Evolutionary conservation across 2,113 vertebrate species (phyloP).

Genomic region (Collichthys lucidus): DNA sequence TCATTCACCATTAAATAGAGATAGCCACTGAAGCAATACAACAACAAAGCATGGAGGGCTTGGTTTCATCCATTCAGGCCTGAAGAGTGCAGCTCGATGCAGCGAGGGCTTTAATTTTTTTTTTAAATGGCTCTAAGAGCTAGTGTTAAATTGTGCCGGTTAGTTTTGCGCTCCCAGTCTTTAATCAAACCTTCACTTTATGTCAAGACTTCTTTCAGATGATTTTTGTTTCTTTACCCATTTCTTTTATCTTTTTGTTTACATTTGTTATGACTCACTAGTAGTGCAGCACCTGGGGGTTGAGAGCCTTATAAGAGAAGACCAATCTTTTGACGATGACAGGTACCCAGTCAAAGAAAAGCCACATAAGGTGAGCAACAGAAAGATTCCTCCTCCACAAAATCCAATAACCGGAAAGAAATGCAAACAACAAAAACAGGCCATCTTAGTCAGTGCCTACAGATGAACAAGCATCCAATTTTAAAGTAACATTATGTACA

Average conservation of each 20-base stretch:
- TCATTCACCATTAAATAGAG: constrained; percentile 56
- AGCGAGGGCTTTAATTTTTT: constrained; percentile 48
- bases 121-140: constrained; percentile 46
- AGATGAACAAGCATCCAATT: constrained; percentile 18
- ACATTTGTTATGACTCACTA: constrained; percentile 37
- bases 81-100: constrained; percentile 27
- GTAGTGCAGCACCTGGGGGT: constrained; percentile 21
- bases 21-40: constrained; percentile 22
- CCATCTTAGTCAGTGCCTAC: neutral
- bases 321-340: constrained; percentile 37
- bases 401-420: constrained; percentile 48
- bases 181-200: constrained; percentile 47
- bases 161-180: constrained; percentile 39
- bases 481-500: neutral
- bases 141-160: constrained; percentile 43
- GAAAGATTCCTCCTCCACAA: constrained; percentile 51
- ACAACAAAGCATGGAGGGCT: constrained; percentile 35
- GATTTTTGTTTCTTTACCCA: constrained; percentile 6
- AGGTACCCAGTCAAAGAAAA: constrained; percentile 28
- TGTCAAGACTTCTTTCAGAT: constrained; percentile 45
- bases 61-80: constrained; percentile 41
- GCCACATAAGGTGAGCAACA: constrained; percentile 16
- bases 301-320: constrained; percentile 29
- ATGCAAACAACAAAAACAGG: constrained; percentile 25
- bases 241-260: constrained; percentile 33